Percentiles rank a stretch among this genome's conserved stretches.
phyloP scores from a whole-genome alignment of 2,888 invertebrate genomes.

The Chironomus riparius region DNA sequence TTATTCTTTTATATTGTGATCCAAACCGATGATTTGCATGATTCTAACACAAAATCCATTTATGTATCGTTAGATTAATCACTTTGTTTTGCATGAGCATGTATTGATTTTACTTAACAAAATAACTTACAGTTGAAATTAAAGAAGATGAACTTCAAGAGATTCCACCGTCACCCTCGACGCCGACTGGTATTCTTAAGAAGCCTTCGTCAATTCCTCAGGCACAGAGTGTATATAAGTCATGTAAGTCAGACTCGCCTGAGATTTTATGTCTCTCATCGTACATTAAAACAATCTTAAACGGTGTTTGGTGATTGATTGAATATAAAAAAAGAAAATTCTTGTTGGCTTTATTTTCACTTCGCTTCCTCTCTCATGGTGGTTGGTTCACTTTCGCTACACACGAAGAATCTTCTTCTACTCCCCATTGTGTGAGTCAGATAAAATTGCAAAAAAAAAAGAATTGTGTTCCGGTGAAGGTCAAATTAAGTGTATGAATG shows the following conservation, averaged over 20 bases:
- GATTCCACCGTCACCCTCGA: background rate
- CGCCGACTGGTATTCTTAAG: slow-evolving; percentile 21
- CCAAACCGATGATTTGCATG: background rate
- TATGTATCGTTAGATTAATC: background rate
- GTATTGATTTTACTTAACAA: background rate
- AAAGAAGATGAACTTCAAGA: background rate
- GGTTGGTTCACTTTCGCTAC: background rate
- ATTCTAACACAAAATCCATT: background rate
- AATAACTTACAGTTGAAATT: background rate
- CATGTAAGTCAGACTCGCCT: slow-evolving; percentile 17
- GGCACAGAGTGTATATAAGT: slow-evolving; percentile 6
- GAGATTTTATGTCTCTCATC: background rate
- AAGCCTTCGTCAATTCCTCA: background rate
- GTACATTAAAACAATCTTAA: no score
- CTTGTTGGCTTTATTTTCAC: background rate
- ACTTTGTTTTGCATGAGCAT: slow-evolving; percentile 14
- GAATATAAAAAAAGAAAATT: background rate
- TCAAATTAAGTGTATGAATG: background rate
- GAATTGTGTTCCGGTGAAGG: background rate
- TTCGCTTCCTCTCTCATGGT: background rate
- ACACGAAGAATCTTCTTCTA: background rate
- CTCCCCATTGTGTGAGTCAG: no score
- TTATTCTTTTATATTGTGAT: background rate
- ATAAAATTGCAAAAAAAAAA: background rate
- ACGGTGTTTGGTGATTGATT: no score